Base-by-base conservation (phyloP, 2,797 vertebrate genomes). In the Otolemur crassicaudatus region DNA sequence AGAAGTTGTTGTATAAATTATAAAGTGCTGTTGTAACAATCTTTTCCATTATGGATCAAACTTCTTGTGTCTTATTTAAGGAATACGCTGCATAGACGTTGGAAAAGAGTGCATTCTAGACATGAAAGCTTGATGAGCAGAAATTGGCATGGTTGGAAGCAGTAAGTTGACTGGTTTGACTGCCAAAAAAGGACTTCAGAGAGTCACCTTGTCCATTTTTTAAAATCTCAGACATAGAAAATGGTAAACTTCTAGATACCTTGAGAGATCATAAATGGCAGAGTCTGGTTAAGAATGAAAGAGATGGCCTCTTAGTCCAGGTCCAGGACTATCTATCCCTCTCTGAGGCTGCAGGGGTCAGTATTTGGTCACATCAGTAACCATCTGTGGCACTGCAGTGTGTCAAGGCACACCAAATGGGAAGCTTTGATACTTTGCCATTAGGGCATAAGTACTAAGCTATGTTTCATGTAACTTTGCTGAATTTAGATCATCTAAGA, bases 311-410 rank as follows among this genome's bases (percentile, higher is more conserved):
- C 27, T 77, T 34, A 83, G 19, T 31, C 49, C 34, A 56, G 8
- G 23, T 83, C 46, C 53, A 75, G 23, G 19, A 5, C 34, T 25
- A 8, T 9, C 2, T 4, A 34, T 1, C 0, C 40, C 70, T 43
- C 4, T 13, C 34, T 70, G n/a, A 11, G 61, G 29, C 60, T 29
- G 12, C 58, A 27, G 31, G 17, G 10, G 37, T 22, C 22, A 2
- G 43, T 19, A 1, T 7, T 7, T 10, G 19, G 34, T 46, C 1
- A 3, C 3, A 20, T 34, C 19, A n/a, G 1, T 65, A 37, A n/a
- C 56, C 25, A 0, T 46, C 2, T 37, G 75, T 89, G 63, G 29
- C 46, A 49, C 11, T n/a, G 19, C 16, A 3, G 1, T 19, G 46
- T 6, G 11, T 2, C 31, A 31, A 25, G 6, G 1, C 40, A 19